phyloP scores from a whole-genome alignment of 2,113 vertebrate species.

The Xenopus laevis region DNA sequence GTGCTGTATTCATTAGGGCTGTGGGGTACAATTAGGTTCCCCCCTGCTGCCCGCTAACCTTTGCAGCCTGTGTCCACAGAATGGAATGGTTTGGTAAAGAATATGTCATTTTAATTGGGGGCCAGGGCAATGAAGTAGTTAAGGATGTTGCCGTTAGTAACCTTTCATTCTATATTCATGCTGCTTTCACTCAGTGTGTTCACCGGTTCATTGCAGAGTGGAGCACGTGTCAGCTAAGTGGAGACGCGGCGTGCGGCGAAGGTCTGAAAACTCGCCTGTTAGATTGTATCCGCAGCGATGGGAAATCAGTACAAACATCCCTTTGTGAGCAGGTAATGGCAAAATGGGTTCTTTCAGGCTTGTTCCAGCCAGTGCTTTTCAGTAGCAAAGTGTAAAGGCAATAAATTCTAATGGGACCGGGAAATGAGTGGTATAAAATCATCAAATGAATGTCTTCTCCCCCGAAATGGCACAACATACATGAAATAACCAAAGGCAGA shows the following conservation, averaged over 20 bases:
- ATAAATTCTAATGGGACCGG: too few relatives aligned
- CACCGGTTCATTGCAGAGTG: constrained; percentile 71
- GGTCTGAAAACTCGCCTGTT: constrained; percentile 75
- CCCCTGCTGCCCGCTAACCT: too few relatives aligned
- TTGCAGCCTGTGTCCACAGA: too few relatives aligned
- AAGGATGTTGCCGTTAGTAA: neutral
- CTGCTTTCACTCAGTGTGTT: neutral
- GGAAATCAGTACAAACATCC: constrained; percentile 63
- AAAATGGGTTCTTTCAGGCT: neutral
- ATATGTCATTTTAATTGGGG: neutral
- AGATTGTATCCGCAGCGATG: constrained; percentile 84
- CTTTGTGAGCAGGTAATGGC: constrained; percentile 78
- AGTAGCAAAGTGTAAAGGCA: too few relatives aligned
- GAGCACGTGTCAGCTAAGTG: constrained; percentile 87
- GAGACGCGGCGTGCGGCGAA: constrained; percentile 78
- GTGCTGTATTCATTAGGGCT: too few relatives aligned
- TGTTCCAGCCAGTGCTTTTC: too few relatives aligned
- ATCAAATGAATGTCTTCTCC: too few relatives aligned
- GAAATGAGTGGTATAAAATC: too few relatives aligned
- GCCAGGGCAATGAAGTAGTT: neutral
- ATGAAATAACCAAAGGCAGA: too few relatives aligned
- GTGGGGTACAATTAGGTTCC: too few relatives aligned
- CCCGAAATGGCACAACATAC: too few relatives aligned
- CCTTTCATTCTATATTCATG: neutral
- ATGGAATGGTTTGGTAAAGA: too few relatives aligned